A percentile compares a stretch with the other conserved stretches of the same genome.
Conservation (phyloP, 64 coral and sea anemone genomes). For the Montipora cactus region DNA sequence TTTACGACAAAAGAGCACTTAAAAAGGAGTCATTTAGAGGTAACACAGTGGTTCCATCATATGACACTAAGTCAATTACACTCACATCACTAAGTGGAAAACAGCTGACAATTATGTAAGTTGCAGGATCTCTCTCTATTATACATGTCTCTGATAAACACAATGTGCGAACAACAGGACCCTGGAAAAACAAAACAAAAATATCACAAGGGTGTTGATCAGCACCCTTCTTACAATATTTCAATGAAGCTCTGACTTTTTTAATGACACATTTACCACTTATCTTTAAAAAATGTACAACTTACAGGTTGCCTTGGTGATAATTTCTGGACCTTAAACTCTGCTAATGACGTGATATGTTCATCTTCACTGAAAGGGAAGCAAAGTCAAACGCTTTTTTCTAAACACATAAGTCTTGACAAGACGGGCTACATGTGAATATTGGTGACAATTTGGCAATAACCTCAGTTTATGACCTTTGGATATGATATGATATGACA, state of each 20-base stretch:
- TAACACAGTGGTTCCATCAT: too few species aligned
- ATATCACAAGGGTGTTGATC: not conserved
- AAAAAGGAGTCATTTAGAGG: too few species aligned
- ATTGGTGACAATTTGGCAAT: too few species aligned
- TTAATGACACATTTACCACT: too few species aligned
- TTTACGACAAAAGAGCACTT: too few species aligned
- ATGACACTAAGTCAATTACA: not conserved
- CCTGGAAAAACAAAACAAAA: constrained; percentile 53
- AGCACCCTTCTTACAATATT: too few species aligned
- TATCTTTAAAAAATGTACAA: not conserved
- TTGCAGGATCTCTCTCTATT: constrained; percentile 96
- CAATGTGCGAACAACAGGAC: constrained; percentile 84
- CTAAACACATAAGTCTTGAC: too few species aligned
- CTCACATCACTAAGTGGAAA: constrained; percentile 92
- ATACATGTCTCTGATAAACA: constrained; percentile 97
- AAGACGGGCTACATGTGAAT: too few species aligned
- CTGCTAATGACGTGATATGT: constrained; percentile 93
- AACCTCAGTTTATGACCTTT: too few species aligned
- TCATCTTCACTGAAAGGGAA: constrained; percentile 88
- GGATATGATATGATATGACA: too few species aligned
- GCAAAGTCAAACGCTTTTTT: too few species aligned
- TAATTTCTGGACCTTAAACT: constrained; percentile 98
- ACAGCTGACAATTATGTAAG: constrained; percentile 92
- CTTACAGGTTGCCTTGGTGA: constrained; percentile 87
- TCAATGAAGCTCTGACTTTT: too few species aligned